phyloP scores from a whole-genome alignment of 2,888 invertebrate species.

The Mythimna vitellina region DNA sequence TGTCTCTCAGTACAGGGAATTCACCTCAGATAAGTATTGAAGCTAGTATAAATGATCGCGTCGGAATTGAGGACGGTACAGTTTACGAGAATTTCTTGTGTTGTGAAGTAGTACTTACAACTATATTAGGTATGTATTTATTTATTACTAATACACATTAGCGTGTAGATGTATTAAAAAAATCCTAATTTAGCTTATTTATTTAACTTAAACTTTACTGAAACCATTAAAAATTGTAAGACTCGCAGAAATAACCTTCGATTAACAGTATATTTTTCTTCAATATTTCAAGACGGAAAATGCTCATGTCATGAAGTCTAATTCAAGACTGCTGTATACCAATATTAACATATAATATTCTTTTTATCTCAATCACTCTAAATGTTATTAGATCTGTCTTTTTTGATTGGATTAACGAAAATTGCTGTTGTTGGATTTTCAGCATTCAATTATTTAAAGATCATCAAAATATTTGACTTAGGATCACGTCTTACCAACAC shows the following conservation, averaged over 20 bases:
- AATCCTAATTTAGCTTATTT: neutral
- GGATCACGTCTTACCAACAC: no score
- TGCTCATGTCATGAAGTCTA: no score
- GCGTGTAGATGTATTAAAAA: neutral
- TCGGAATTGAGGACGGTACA: slow-evolving; percentile 12
- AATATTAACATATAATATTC: no score
- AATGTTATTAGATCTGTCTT: no score
- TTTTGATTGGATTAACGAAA: no score
- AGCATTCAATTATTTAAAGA: no score
- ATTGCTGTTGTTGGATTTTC: no score
- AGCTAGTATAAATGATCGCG: slow-evolving; percentile 39
- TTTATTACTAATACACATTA: neutral
- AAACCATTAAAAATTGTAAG: neutral
- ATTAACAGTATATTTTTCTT: neutral
- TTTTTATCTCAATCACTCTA: no score
- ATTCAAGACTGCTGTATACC: no score
- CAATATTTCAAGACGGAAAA: no score
- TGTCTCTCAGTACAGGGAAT: slow-evolving; percentile 39
- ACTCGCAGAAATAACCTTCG: neutral
- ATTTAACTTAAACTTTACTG: no score
- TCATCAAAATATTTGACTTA: no score
- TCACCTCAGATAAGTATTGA: slow-evolving; percentile 27
- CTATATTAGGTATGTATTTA: slow-evolving; percentile 19
- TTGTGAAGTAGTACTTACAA: slow-evolving; percentile 10
- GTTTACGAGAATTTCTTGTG: slow-evolving; percentile 16